These are phyloP conservation scores for Ormyrus thymus DNA, from an alignment of 2,888 invertebrate genomes.

Conservation along the genomic window DNA sequence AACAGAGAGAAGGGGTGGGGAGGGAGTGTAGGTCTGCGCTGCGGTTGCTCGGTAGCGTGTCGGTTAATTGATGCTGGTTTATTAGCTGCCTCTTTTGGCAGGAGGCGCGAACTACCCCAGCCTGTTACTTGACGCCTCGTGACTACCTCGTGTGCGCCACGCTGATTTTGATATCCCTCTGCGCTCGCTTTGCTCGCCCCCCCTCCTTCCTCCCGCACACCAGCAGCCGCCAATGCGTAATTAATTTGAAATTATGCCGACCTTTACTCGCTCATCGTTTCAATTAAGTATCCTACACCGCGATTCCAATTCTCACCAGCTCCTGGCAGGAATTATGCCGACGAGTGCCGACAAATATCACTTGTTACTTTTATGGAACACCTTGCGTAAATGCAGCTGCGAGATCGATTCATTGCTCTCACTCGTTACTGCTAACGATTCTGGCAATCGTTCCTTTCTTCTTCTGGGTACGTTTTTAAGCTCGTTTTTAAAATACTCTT, in stretches of 20 bases:
- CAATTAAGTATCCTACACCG: constrained; percentile 1
- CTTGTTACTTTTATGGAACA: too few species aligned
- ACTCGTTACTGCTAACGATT: too few species aligned
- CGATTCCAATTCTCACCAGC: background rate
- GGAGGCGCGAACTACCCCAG: constrained; percentile 64
- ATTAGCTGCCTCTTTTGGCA: constrained; percentile 70
- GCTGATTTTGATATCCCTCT: too few species aligned
- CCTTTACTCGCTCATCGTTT: constrained; percentile 28
- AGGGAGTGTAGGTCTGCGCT: constrained; percentile 3
- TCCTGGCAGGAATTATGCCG: too few species aligned
- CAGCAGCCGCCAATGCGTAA: constrained; percentile 56
- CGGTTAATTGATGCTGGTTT: constrained; percentile 71
- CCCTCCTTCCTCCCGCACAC: constrained; percentile 12
- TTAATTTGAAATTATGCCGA: constrained; percentile 59
- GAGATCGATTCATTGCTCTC: too few species aligned
- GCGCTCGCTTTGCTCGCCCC: constrained; percentile 10
- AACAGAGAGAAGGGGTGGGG: constrained; percentile 15
- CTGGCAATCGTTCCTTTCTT: too few species aligned
- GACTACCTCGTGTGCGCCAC: too few species aligned
- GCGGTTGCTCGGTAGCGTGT: constrained; percentile 64
- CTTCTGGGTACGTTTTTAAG: too few species aligned
- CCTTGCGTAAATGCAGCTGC: too few species aligned
- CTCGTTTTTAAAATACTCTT: too few species aligned
- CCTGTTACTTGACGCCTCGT: constrained; percentile 65
- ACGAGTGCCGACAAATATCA: too few species aligned